Percentiles rank a stretch among this genome's conserved stretches.
These are phyloP conservation scores for Thomomys bottae DNA, from an alignment of 2,113 vertebrate species.

Conservation along the genomic window DNA sequence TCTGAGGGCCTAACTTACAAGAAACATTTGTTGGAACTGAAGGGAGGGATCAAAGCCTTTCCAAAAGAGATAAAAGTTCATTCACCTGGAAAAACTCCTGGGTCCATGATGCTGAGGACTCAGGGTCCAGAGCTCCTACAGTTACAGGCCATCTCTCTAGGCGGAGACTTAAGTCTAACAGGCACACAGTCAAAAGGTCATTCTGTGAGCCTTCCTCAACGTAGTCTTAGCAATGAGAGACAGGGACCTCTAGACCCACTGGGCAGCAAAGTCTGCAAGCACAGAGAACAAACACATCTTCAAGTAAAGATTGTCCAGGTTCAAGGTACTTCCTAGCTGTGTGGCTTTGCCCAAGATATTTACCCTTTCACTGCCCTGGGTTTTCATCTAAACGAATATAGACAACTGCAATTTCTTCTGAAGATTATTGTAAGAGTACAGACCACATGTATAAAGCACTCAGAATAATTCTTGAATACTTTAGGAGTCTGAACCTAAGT, in stretches of 20 bases:
- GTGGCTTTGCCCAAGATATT: not conserved
- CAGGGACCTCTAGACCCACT: not conserved
- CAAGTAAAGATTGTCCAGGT: not conserved
- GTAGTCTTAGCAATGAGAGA: not conserved
- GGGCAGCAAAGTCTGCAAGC: not conserved
- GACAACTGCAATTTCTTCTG: not conserved
- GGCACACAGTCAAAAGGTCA: too few relatives aligned
- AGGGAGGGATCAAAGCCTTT: not conserved
- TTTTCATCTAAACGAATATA: conserved; percentile 3
- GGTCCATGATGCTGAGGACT: not conserved
- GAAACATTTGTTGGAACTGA: not conserved
- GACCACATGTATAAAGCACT: not conserved
- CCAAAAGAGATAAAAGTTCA: not conserved
- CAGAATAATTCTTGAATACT: not conserved
- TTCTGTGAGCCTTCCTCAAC: not conserved
- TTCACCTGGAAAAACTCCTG: not conserved
- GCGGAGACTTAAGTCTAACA: not conserved
- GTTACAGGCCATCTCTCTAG: not conserved
- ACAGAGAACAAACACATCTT: not conserved
- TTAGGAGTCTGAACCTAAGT: too few relatives aligned
- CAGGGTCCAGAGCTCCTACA: not conserved
- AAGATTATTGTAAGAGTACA: not conserved
- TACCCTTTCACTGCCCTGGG: not conserved
- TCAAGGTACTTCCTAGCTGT: not conserved
- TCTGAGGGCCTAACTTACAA: not conserved